Evolutionary conservation across 2,888 invertebrate genomes (phyloP).

Genomic region (Actias luna): DNA sequence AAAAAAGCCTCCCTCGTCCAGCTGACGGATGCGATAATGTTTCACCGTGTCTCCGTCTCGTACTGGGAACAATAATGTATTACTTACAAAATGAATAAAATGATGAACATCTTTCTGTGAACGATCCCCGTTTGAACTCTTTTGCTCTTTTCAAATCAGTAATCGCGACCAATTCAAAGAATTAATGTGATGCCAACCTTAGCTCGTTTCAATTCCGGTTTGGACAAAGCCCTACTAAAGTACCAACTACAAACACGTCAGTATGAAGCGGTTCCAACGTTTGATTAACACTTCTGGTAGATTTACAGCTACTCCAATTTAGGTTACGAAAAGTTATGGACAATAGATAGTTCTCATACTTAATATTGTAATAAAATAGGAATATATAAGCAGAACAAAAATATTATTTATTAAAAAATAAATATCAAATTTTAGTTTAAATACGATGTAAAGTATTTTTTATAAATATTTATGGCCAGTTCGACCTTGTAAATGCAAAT

Average conservation of each 20-base stretch:
- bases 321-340: constrained; percentile 18
- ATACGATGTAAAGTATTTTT: constrained; percentile 6
- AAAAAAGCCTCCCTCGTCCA: constrained; percentile 99
- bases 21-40: constrained; percentile 98
- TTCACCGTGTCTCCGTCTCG: constrained; percentile 99
- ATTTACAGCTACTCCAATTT: constrained; percentile 21
- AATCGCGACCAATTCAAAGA: constrained; percentile 6
- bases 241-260: constrained; percentile 12
- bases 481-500: constrained; percentile 30
- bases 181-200: constrained; percentile 6
- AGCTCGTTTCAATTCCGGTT: constrained; percentile 19
- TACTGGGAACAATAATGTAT: constrained; percentile 82
- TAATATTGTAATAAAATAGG: not conserved
- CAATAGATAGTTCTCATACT: constrained; percentile 5
- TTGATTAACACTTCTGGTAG: constrained; percentile 21
- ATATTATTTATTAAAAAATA: too few species aligned
- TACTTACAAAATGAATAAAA: constrained; percentile 23
- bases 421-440: not conserved
- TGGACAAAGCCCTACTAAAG: constrained; percentile 11
- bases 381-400: not conserved
- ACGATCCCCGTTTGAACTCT: constrained; percentile 33
- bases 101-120: not conserved
- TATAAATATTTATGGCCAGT: constrained; percentile 17
- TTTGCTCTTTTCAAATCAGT: constrained; percentile 8
- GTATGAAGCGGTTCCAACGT: constrained; percentile 14